Evolutionary conservation across 2,113 vertebrate genomes (phyloP), one percentile per base, ranked within the genome.

Genomic region (Chlorocebus sabaeus): DNA sequence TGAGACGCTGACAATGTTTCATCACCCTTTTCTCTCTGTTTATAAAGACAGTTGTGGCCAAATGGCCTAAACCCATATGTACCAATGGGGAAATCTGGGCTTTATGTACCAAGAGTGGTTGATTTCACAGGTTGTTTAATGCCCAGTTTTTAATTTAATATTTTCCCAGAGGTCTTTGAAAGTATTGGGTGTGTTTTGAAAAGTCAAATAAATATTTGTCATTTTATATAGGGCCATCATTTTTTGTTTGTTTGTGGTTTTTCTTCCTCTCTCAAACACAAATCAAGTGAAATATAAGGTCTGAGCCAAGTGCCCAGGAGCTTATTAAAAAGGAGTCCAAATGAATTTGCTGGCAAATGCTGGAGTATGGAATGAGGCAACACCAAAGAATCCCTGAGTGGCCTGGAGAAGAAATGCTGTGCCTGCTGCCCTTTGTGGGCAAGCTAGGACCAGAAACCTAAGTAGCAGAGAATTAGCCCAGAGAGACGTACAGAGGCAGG

Each of bases 321-420:
- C 78, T 96, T 93, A 97, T 97, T 87, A 78, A 16, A 93, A 72
- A 80, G 35, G 84, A 97, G 94, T 90, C 95, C 92, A 97, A 94
- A 97, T 94, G 92, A 97, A 89, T 90, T 90, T 92, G 32, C 85
- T 98, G 97, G 97, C 95, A 98, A 97, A 93, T 11, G 84, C 87
- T 35, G 70, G 82, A 90, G 59, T 72, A 45, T 97, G 97, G 88
- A 98, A 98, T 90, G 25, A 89, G 90, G 89, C 83, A 78, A 73
- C 96, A 96, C 75, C 95, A 94, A 97, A 97, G 95, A 97, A 94
- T 57, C 90, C 83, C 92, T 50, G 85, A 91, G 92, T 96, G 95
- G 96, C 87, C 45, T 79, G 57, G 86, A 93, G 64, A 55, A 50
- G 50, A 96, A 96, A 95, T 43, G 85, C 67, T 61, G 38, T 73